Evolutionary conservation across 2,797 vertebrate genomes (phyloP), one percentile per base, ranked within the genome.

Genomic region (Enteromius argenteus): DNA sequence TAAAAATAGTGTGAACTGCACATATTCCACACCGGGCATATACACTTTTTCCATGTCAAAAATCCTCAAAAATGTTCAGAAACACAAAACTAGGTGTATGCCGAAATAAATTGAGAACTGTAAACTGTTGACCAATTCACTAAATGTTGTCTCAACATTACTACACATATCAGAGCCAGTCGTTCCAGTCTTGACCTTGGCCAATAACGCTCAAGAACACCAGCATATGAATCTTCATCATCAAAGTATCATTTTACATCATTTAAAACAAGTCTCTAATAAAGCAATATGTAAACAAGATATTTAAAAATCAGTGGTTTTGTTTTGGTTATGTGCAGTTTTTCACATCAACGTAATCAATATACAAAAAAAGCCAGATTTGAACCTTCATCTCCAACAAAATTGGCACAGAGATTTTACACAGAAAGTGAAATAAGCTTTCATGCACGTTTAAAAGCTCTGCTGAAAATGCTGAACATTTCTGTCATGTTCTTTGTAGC

Each of bases 271-370:
- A 80, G 32, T 64, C 44, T 83, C 42, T 53, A 76, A 39, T n/a
- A 76, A 75, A 68, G 73, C 73, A 19, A 42, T 73, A 67, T 77
- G 88, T 84, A 89, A 87, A 89, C 86, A 77, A 66, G 19, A 23
- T 76, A 56, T 78, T 49, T 64, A 42, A 81, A 86, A 79, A 77
- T 44, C 5, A 68, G 68, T 66, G 60, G 32, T 30, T 44, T 56
- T 30, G 44, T 66, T 66, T 72, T 81, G 21, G 68, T 44, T 60
- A 27, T 37, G 39, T 64, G 8, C 0, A 62, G 69, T 19, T 73
- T 73, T 58, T 21, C n/a, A 62, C 58, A 62, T 62, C 37, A 1
- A 32, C 13, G 4, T 35, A 62, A 56, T 62, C 11, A 6, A 49
- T 35, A 14, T 39, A 46, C 30, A 46, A 60, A 46, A 39, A 39